Conservation (phyloP, 2,888 invertebrate species). For the Hesperia comma region DNA sequence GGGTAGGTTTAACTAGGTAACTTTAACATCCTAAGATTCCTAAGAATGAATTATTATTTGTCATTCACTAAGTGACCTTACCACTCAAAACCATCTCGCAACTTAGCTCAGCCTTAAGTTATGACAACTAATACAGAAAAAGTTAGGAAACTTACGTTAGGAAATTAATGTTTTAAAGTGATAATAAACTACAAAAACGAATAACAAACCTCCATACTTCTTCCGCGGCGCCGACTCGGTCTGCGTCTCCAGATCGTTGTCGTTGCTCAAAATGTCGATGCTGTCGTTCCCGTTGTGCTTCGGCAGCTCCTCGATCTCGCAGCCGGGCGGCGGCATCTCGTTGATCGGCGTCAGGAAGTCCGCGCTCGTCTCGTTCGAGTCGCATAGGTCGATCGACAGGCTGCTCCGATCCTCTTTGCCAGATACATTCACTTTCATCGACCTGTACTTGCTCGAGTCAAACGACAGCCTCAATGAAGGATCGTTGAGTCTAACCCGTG, state of each 20-base stretch:
- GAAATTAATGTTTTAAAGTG: no score
- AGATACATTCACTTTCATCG: conserved; percentile 61
- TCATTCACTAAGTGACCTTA: no score
- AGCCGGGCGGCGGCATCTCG: conserved; percentile 78
- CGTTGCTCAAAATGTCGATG: conserved; percentile 74
- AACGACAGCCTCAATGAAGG: conserved; percentile 72
- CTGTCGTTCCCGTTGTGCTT: conserved; percentile 75
- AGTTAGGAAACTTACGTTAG: no score
- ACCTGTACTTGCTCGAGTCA: conserved; percentile 74
- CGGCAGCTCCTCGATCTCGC: conserved; percentile 77
- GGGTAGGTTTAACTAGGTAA: no score
- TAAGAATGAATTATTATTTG: no score
- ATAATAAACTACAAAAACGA: no score
- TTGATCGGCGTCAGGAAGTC: conserved; percentile 81
- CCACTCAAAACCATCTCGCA: no score
- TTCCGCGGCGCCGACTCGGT: conserved; percentile 76
- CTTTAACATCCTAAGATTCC: no score
- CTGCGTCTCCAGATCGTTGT: conserved; percentile 74
- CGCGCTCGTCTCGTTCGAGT: conserved; percentile 80
- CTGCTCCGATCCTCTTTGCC: conserved; percentile 73
- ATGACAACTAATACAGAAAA: no score
- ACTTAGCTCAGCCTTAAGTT: no score
- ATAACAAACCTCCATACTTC: conserved; percentile 59
- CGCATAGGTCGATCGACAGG: conserved; percentile 75
- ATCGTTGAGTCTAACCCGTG: conserved; percentile 67